Base-by-base conservation (phyloP, 2,113 vertebrate species). In the Tachuris rubrigastra region DNA sequence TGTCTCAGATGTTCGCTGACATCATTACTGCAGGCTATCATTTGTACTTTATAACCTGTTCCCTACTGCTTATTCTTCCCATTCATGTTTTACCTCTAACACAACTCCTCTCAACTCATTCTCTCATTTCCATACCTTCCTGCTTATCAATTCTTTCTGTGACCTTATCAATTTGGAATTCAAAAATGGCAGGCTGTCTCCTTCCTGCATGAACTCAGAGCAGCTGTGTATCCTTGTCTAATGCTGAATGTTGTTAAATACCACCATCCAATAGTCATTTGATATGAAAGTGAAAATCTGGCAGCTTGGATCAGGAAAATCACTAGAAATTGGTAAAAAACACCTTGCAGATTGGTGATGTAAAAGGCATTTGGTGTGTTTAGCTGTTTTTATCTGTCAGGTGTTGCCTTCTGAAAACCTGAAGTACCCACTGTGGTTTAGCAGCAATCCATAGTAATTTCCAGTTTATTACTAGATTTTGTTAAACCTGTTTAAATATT, bases 121-220 rank as follows among this genome's bases (percentile, higher is more conserved):
- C 53, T 73, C 19, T 58, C 37, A 49, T 85, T 82, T 90, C 55
- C 67, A 80, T 30, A 71, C 55, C 39, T 92, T 92, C 67, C 79
- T 85, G 41, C 53, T 85, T 82, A 72, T 85, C 90, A 20, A 37
- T 93, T 92, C 37, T 93, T 63, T 80, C 21, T 27, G 42, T 83
- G 42, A 33, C 25, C 20, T 76, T 93, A 86, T 14, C 75, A 76
- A 20, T 69, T 80, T 85, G 71, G 27, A 88, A 77, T 94, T 92
- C 59, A 92, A 33, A 88, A 71, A 46, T 50, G 49, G 12, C 13
- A 35, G 20, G 16, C 59, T 88, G 30, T 71, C 67, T 90, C n/a
- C 76, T 93, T 88, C 72, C 68, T 85, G 46, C 27, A 16, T 85
- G 49, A 83, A 73, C 41, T 55, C 49, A 42, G 37, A 85, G 56